Evolutionary conservation across 1,140 invertebrate genomes (phyloP).

Genomic region (Aphidius ervi): DNA sequence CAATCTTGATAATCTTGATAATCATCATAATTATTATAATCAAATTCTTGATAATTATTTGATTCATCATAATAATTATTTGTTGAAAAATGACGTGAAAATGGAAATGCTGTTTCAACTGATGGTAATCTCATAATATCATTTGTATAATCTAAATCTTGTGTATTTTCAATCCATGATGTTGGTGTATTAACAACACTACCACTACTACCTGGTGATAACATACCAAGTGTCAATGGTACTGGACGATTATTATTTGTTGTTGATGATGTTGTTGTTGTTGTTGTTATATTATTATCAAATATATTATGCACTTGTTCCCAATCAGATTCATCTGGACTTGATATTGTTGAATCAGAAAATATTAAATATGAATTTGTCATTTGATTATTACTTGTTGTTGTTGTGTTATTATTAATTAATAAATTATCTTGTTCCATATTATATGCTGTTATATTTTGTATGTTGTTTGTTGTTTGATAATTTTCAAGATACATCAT

Average conservation of each 20-base stretch:
- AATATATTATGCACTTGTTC: conserved; percentile 37
- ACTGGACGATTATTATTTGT: conserved; percentile 14
- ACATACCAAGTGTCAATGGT: conserved; percentile 19
- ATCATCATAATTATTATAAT: conserved; percentile 18
- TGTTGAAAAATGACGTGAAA: conserved; percentile 36
- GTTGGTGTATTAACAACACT: conserved; percentile 39
- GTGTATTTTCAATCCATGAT: conserved; percentile 29
- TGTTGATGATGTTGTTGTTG: conserved; percentile 11
- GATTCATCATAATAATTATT: conserved; percentile 15
- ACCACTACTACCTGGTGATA: conserved; percentile 33
- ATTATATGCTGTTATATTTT: conserved; percentile 14
- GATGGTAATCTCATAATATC: conserved; percentile 37
- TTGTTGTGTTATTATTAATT: conserved; percentile 10
- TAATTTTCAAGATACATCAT: conserved; percentile 25
- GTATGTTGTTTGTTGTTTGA: conserved; percentile 6
- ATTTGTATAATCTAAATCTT: conserved; percentile 34
- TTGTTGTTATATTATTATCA: conserved; percentile 26
- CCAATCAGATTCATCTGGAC: conserved; percentile 36
- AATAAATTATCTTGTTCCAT: conserved; percentile 24
- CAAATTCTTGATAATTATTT: conserved; percentile 27
- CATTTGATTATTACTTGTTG: background rate
- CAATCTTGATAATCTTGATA: conserved; percentile 30
- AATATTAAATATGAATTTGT: conserved; percentile 18
- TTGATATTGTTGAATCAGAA: conserved; percentile 25
- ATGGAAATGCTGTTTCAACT: conserved; percentile 44